Evolutionary conservation across 2,113 vertebrate genomes (phyloP).

Genomic region (Cinclus mexicanus): DNA sequence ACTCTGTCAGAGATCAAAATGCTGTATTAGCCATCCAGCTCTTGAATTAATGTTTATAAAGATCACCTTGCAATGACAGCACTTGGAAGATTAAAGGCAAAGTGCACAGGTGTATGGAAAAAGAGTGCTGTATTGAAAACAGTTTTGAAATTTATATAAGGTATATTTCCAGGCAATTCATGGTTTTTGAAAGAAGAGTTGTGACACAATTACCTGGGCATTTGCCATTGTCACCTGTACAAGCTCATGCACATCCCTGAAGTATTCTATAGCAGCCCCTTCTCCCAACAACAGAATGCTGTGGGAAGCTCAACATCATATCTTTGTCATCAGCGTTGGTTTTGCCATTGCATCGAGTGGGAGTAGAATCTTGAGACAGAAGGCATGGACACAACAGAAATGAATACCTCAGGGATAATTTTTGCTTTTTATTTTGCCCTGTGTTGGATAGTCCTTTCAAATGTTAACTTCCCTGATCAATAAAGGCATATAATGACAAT

Average conservation of each 20-base stretch:
- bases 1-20: background rate
- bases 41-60: slow-evolving; percentile 3
- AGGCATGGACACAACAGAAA: background rate
- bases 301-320: background rate
- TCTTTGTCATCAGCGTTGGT: background rate
- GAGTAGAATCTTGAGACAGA: background rate
- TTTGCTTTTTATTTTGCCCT: background rate
- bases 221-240: background rate
- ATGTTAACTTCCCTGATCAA: background rate
- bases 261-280: background rate
- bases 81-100: background rate
- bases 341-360: background rate
- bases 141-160: background rate
- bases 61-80: background rate
- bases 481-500: background rate
- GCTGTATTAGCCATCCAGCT: background rate
- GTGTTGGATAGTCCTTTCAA: background rate
- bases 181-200: background rate
- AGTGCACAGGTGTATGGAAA: background rate
- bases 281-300: background rate
- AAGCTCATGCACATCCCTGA: background rate
- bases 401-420: background rate
- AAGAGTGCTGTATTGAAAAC: background rate
- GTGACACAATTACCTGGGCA: background rate
- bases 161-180: background rate